Base-by-base conservation (phyloP, 1,140 invertebrate species). In the Leguminivora glycinivorella region DNA sequence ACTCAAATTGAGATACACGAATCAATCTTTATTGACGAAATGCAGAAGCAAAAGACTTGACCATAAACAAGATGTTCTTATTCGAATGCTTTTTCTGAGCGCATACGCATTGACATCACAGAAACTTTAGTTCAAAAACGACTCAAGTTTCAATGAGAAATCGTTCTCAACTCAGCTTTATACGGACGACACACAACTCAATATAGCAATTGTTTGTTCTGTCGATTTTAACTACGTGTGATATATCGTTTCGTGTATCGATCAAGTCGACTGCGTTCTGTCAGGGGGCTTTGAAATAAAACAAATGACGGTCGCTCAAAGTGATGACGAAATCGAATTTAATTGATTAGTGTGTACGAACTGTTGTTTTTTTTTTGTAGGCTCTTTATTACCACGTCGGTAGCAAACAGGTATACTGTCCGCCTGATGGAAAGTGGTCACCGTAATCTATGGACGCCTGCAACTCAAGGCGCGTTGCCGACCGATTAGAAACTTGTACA, bases 11-110 rank as follows among this genome's bases (percentile, higher is more conserved):
- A 29, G n/a, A 63, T 63, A 17, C 26, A 63, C 58, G n/a, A 34
- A 63, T 63, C 14, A 63, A 63, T 63, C 58, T 63, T 17, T 2
- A 29, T 63, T 63, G 58, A 63, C 14, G 25, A 63, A 63, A 63
- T 17, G n/a, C 58, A 63, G 58, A 26, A 63, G 25, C 26, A 29
- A 63, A 31, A 31, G 26, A n/a, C 58, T n/a, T 34, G 58, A 63
- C 25, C 22, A 9, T 63, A 63, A 29, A 63, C 58, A 63, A 34
- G 12, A 17, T 17, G n/a, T 63, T 29, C 58, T 63, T 31, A 63
- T 26, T 63, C 25, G 14, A 63, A 31, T 14, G 10, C 10, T 63
- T 34, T 34, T 34, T 6, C n/a, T n/a, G n/a, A n/a, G n/a, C n/a
- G n/a, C 14, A 12, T 63, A 7, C 14, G 6, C 58, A 63, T 63